Evolutionary conservation across 2,113 vertebrate genomes (phyloP), one percentile per base, ranked within the genome.

Genomic region (Oreotragus oreotragus): DNA sequence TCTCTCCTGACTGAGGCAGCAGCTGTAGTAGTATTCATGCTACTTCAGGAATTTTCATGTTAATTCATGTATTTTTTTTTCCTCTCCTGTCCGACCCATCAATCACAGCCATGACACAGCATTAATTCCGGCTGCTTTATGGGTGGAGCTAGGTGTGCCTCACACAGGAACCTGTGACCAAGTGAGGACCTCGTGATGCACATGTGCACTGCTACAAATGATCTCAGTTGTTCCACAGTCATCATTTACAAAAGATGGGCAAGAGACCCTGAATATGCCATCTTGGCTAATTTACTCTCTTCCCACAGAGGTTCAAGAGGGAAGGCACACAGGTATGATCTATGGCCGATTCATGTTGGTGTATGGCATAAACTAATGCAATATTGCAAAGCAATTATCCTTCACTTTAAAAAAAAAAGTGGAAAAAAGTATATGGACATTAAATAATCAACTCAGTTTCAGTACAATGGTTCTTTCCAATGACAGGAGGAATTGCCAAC

Each of bases 361-460:
- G 6, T 43, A 27, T 43, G 70, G 23, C 70, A 76, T 5, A 76
- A 76, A 43, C 23, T 14, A 76, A 76, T 27, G 36, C 8, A 76
- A 27, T 76, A 76, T 14, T 76, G 23, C 12, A 43, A 76, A 76
- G 70, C 70, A 76, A 43, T 27, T 76, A 43, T 39, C 23, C 6
- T 14, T 12, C 3, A 73, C 5, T 73, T 73, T 1, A 33, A 66
- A 23, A 14, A 73, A 70, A 76, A 43, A 43, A 27, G 70, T 43
- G 36, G 70, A 76, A 43, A 73, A 39, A 76, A 25, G 36, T 43
- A 76, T 43, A 43, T 43, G 21, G 70, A 14, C 36, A 43, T 76
- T 76, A 43, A 76, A 43, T 43, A 76, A 43, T 94, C 66, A 96
- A 86, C 91, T 96, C 90, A 87, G 28, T 94, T 79, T 94, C 60